A percentile compares a stretch with the other conserved stretches of the same genome.
Conservation (phyloP, 2,113 vertebrate genomes). For the Eptesicus fuscus region DNA sequence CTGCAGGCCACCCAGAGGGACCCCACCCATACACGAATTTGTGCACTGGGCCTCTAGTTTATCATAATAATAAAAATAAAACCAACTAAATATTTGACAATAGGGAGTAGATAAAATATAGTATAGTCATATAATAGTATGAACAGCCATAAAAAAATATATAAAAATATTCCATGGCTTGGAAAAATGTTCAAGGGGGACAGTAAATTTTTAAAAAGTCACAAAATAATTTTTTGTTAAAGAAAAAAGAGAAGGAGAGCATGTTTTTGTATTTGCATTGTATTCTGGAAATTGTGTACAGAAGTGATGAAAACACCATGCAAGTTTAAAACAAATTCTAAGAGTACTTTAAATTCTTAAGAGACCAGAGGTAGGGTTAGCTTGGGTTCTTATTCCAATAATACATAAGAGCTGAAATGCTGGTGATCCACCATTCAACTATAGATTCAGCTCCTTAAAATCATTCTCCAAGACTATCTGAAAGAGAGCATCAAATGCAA, state of each 20-base stretch:
- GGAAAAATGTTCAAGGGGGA: slow-evolving; percentile 10
- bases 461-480: neutral
- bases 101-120: slow-evolving; percentile 36
- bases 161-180: slow-evolving; percentile 26
- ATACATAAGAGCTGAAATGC: neutral
- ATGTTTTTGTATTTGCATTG: neutral
- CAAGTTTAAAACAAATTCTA: neutral
- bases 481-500: neutral
- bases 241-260: neutral
- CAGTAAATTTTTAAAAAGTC: neutral
- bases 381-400: neutral
- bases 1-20: too few species aligned
- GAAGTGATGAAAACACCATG: neutral
- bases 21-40: too few species aligned
- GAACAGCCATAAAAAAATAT: slow-evolving; percentile 29
- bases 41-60: too few species aligned
- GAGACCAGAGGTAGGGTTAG: neutral
- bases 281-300: neutral
- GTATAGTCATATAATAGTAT: neutral
- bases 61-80: slow-evolving; percentile 56
- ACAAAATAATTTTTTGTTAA: neutral
- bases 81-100: slow-evolving; percentile 52
- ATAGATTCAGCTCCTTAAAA: neutral
- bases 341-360: neutral
- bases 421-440: neutral